Percentiles rank a stretch among this genome's conserved stretches.
These are phyloP conservation scores for Colossoma macropomum DNA, from an alignment of 2,113 vertebrate species.

Conservation along the genomic window DNA sequence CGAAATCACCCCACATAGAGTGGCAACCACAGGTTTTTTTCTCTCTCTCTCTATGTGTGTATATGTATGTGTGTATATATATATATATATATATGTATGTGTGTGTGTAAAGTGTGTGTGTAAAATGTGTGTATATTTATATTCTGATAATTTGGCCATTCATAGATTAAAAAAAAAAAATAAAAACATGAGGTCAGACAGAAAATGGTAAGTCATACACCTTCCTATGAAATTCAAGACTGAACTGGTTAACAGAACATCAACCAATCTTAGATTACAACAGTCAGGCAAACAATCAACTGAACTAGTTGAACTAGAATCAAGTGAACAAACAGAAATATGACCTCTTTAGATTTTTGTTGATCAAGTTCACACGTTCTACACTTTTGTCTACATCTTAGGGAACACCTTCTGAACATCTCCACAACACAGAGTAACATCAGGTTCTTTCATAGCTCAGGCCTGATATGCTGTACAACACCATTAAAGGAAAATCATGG, in stretches of 20 bases:
- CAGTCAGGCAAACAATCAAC: neutral
- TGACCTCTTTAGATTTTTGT: slow-evolving; percentile 13
- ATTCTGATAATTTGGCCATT: slow-evolving; percentile 70
- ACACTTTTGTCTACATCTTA: neutral
- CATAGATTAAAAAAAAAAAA: slow-evolving; percentile 62
- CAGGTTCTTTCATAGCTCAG: slow-evolving; percentile 9
- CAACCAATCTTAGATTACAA: neutral
- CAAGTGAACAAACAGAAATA: slow-evolving; percentile 54
- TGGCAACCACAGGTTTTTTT: slow-evolving; percentile 51
- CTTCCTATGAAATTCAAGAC: neutral
- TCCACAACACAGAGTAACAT: neutral
- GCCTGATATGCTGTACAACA: slow-evolving; percentile 32
- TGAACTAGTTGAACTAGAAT: no score
- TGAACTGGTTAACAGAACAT: slow-evolving; percentile 12
- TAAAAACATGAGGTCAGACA: neutral
- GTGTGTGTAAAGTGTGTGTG: no score
- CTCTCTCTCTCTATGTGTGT: no score
- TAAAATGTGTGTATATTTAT: no score
- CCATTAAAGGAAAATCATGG: neutral
- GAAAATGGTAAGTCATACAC: neutral
- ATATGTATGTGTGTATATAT: no score
- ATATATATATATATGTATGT: slow-evolving; percentile 68
- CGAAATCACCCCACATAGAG: neutral
- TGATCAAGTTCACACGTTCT: slow-evolving; percentile 11
- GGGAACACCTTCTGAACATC: neutral